Evolutionary conservation across 2,888 invertebrate genomes (phyloP).

Genomic region (Didymodactylos carnosus): DNA sequence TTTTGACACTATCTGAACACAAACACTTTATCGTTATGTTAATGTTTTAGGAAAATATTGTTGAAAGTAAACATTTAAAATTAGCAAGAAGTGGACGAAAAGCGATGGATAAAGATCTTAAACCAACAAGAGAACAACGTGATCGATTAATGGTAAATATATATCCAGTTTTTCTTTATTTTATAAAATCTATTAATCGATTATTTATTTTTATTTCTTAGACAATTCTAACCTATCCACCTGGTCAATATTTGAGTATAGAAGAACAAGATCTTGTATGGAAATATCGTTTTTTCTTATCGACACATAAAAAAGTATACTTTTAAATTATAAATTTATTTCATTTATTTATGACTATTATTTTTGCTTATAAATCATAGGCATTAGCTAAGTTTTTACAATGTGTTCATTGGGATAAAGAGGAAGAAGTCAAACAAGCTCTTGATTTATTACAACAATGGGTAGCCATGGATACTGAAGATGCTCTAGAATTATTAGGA

Average conservation of each 20-base stretch:
- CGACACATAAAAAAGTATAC: constrained; percentile 69
- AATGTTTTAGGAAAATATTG: constrained; percentile 61
- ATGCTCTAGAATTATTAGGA: constrained; percentile 60
- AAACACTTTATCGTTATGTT: neutral
- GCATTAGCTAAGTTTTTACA: constrained; percentile 89
- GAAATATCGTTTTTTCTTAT: constrained; percentile 84
- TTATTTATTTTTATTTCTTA: neutral
- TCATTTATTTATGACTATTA: no score
- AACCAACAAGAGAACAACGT: constrained; percentile 69
- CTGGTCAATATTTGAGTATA: constrained; percentile 23
- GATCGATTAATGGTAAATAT: constrained; percentile 55
- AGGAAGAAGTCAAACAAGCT: constrained; percentile 70
- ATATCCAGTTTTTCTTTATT: constrained; percentile 23
- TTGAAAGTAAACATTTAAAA: constrained; percentile 87
- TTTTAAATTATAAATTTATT: no score
- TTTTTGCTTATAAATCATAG: no score
- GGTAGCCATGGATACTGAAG: constrained; percentile 91
- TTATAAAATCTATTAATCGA: neutral
- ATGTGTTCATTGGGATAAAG: constrained; percentile 82
- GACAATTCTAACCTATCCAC: constrained; percentile 9
- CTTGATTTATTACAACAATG: constrained; percentile 63
- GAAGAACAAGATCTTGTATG: constrained; percentile 90
- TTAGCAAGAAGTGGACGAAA: constrained; percentile 73
- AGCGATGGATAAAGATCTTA: constrained; percentile 63
- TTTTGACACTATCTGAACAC: neutral